A percentile compares a stretch with the other conserved stretches of the same genome.
These are phyloP conservation scores for Brevimyrus niger DNA, from an alignment of 2,113 vertebrate genomes.

Conservation along the genomic window DNA sequence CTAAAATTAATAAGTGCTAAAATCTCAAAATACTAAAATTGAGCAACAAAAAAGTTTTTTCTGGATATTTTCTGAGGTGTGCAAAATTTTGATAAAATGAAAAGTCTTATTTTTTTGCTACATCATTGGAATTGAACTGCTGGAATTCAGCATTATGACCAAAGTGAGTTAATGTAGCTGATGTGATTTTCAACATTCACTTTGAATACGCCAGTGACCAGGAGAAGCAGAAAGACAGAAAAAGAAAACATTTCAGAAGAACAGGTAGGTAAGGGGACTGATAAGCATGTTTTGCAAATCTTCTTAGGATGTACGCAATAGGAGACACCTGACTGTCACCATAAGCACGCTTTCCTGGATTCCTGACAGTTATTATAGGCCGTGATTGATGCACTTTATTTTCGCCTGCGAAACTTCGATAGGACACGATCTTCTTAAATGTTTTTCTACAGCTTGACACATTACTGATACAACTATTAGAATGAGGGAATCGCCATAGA, in stretches of 20 bases:
- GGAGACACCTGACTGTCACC: background rate
- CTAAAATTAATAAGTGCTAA: background rate
- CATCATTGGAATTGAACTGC: background rate
- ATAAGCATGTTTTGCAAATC: constrained; percentile 20
- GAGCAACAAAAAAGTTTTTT: background rate
- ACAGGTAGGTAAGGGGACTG: constrained; percentile 16
- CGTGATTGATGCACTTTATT: background rate
- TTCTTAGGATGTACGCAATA: constrained; percentile 16
- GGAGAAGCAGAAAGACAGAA: constrained; percentile 15
- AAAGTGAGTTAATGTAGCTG: background rate
- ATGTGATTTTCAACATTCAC: background rate
- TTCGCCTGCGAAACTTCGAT: background rate
- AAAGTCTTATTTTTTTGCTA: constrained; percentile 1
- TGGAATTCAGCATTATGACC: background rate
- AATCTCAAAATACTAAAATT: background rate
- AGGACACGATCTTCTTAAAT: background rate
- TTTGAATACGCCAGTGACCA: background rate
- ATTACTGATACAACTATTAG: background rate
- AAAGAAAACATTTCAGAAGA: constrained; percentile 23
- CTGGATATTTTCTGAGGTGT: background rate
- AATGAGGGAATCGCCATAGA: background rate
- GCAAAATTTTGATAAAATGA: background rate
- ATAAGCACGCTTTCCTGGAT: background rate
- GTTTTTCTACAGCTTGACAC: background rate
- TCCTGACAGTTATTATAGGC: background rate